Conservation (phyloP, 1,140 invertebrate genomes). For the Drosophila busckii region DNA sequence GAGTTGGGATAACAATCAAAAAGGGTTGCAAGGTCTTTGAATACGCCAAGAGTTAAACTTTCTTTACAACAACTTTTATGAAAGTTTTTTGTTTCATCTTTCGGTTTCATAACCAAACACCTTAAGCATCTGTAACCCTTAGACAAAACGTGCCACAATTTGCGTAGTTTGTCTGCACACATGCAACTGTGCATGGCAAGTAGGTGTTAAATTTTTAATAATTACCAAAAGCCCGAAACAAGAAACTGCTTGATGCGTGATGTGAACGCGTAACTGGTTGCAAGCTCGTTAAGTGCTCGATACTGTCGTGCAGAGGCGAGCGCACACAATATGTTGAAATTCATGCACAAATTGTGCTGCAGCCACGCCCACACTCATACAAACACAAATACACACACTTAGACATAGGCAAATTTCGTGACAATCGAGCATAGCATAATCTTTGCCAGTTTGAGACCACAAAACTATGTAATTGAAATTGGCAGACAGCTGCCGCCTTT, state of each 20-base stretch:
- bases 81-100: too few species aligned
- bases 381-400: constrained; percentile 14
- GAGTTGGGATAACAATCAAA: background rate
- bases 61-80: too few species aligned
- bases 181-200: constrained; percentile 44
- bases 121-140: background rate
- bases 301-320: constrained; percentile 2
- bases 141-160: constrained; percentile 10
- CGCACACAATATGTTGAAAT: constrained; percentile 1
- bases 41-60: too few species aligned
- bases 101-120: background rate
- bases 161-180: constrained; percentile 1
- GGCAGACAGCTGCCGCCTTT: background rate
- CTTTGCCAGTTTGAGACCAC: background rate
- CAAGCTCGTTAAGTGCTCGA: constrained; percentile 58
- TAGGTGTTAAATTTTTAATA: constrained; percentile 68
- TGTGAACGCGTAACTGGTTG: constrained; percentile 5
- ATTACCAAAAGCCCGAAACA: constrained; percentile 45
- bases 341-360: constrained; percentile 10
- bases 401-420: too few species aligned
- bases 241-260: constrained; percentile 8
- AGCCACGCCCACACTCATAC: constrained; percentile 13
- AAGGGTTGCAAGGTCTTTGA: too few species aligned
- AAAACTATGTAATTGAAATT: constrained; percentile 16
- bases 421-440: constrained; percentile 3